These are phyloP conservation scores for Tragulus kanchil DNA, from an alignment of 2,113 vertebrate genomes.

Conservation along the genomic window DNA sequence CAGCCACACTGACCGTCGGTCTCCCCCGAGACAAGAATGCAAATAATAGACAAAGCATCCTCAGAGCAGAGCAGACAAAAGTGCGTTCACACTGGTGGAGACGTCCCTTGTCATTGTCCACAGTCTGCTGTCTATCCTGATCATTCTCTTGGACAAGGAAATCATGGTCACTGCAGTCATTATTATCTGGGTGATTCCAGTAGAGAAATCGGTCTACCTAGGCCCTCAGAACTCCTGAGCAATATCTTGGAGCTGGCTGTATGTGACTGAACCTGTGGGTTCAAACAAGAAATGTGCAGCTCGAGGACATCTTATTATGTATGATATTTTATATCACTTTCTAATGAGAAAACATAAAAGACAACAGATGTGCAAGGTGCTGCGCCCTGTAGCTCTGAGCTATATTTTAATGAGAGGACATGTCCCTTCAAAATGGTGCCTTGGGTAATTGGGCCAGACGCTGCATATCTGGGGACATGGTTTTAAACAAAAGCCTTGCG, in stretches of 20 bases:
- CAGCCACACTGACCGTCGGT: not conserved
- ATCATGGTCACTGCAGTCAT: not conserved
- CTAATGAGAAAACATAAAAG: not conserved
- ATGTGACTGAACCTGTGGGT: not conserved
- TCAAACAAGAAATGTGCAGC: not conserved
- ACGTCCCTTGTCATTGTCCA: not conserved
- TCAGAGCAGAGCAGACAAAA: not conserved
- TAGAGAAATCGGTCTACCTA: not conserved
- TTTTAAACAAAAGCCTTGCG: constrained; percentile 31
- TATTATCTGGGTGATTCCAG: not conserved
- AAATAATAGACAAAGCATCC: not conserved
- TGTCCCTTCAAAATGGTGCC: not conserved
- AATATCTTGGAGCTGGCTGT: not conserved
- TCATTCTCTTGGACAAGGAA: not conserved
- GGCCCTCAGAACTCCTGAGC: not conserved
- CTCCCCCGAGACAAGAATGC: not conserved
- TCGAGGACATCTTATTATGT: not conserved
- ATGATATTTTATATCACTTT: not conserved
- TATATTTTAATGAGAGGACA: not conserved
- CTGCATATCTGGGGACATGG: not conserved
- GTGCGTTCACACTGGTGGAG: not conserved
- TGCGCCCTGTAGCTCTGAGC: not conserved
- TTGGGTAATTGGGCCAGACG: constrained; percentile 31
- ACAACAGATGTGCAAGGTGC: not conserved
- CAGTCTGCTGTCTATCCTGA: not conserved